A percentile compares a stretch with the other conserved stretches of the same genome.
Evolutionary conservation across 2,113 vertebrate species (phyloP).

Genomic region (Rhegmatorhina hoffmannsi): DNA sequence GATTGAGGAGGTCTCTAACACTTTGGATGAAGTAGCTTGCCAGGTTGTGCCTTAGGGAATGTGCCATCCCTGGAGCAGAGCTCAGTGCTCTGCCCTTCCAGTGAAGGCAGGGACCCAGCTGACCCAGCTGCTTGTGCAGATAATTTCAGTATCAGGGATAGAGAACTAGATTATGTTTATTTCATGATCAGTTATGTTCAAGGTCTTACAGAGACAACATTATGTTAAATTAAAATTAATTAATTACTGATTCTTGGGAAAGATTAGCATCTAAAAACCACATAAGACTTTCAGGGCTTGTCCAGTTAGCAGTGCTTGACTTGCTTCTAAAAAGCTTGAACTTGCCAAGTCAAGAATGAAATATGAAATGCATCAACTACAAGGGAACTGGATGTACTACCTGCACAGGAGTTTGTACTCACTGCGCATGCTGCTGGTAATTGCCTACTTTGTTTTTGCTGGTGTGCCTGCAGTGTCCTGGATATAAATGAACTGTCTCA

Average conservation of each 20-base stretch:
- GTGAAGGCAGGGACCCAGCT: neutral
- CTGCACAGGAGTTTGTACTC: neutral
- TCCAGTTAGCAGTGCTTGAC: neutral
- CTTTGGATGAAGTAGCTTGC: neutral
- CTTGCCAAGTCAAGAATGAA: neutral
- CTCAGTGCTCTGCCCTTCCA: neutral
- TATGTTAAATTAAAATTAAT: neutral
- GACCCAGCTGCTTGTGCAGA: neutral
- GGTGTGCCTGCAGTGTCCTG: neutral
- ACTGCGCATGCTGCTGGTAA: neutral
- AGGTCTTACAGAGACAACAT: neutral
- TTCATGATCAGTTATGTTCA: neutral
- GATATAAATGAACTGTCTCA: neutral
- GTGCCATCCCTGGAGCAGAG: neutral
- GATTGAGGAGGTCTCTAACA: neutral
- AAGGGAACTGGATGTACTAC: neutral
- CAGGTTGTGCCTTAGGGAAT: neutral
- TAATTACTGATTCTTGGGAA: neutral
- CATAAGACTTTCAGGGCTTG: neutral
- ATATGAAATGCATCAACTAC: neutral
- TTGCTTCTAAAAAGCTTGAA: neutral
- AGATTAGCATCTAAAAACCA: neutral
- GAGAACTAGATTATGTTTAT: neutral
- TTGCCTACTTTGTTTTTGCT: neutral
- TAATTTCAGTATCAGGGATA: neutral